These are phyloP conservation scores for Aplochiton taeniatus DNA, from an alignment of 2,797 vertebrate species.

Conservation along the genomic window DNA sequence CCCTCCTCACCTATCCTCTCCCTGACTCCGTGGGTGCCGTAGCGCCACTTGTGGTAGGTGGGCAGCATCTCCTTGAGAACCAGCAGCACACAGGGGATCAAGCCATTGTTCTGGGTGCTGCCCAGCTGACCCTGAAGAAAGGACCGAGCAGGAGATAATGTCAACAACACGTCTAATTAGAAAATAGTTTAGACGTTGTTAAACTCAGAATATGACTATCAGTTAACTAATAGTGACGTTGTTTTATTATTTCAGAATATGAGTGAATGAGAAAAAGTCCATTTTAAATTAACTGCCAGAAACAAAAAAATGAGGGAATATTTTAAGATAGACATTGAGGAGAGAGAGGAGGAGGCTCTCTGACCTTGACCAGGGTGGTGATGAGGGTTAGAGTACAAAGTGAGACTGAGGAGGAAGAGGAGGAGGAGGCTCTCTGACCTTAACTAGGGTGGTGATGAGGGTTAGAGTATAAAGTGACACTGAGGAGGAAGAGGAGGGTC, in stretches of 20 bases:
- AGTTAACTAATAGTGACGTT: not conserved
- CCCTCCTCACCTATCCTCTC: constrained; percentile 87
- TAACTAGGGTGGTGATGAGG: too few relatives aligned
- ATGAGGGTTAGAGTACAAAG: too few relatives aligned
- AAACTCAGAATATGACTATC: not conserved
- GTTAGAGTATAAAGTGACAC: not conserved
- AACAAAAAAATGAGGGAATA: too few relatives aligned
- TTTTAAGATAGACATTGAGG: not conserved
- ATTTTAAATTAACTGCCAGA: too few relatives aligned
- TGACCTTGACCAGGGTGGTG: constrained; percentile 95
- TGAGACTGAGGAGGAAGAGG: not conserved
- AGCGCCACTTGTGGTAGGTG: constrained; percentile 97
- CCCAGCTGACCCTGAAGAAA: constrained; percentile 88
- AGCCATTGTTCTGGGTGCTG: constrained; percentile 92
- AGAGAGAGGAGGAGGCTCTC: too few relatives aligned
- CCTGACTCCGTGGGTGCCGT: constrained; percentile 89
- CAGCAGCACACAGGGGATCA: constrained; percentile 93
- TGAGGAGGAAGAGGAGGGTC: not conserved
- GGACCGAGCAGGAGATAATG: not conserved
- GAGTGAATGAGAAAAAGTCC: too few relatives aligned
- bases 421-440: too few relatives aligned
- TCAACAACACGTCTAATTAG: not conserved
- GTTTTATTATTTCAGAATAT: too few relatives aligned
- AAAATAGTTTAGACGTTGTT: not conserved
- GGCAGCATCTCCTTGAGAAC: constrained; percentile 98